Evolutionary conservation across 1,140 invertebrate genomes (phyloP).

Genomic region (Conus ventricosus): DNA sequence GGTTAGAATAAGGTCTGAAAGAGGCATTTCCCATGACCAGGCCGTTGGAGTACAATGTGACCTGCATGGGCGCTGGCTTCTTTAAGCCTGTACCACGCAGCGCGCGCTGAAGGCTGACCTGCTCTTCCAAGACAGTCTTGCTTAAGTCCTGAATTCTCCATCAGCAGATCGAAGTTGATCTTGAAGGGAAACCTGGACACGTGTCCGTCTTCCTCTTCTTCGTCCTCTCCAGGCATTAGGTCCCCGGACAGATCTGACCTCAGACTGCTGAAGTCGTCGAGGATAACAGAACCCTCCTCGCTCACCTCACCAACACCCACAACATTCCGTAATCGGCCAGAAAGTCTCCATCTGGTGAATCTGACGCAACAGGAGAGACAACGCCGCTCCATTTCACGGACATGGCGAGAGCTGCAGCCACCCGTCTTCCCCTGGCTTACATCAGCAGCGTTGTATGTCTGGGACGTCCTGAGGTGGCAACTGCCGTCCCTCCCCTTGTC

Average conservation of each 20-base stretch:
- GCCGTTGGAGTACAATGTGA: slow-evolving; percentile 79
- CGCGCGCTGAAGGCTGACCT: slow-evolving; percentile 62
- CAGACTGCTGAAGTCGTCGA: slow-evolving; percentile 47
- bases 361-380: slow-evolving; percentile 69
- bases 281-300: slow-evolving; percentile 53
- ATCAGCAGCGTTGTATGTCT: too few relatives aligned
- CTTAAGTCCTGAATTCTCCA: slow-evolving; percentile 74
- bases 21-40: slow-evolving; percentile 76
- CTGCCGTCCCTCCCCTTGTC: not conserved
- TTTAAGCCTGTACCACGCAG: slow-evolving; percentile 71
- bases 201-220: slow-evolving; percentile 50
- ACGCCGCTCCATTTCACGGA: slow-evolving; percentile 44
- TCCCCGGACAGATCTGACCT: not conserved
- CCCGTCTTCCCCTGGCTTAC: too few relatives aligned
- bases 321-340: slow-evolving; percentile 74
- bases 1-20: slow-evolving; percentile 76
- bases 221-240: not conserved
- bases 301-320: slow-evolving; percentile 71
- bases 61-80: slow-evolving; percentile 75
- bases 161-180: slow-evolving; percentile 70
- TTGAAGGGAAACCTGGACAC: slow-evolving; percentile 50
- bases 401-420: not conserved
- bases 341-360: slow-evolving; percentile 73
- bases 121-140: slow-evolving; percentile 71
- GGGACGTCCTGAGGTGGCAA: not conserved